Base-by-base conservation (phyloP, 2,797 vertebrate genomes). In the Cyclura pinguis region DNA sequence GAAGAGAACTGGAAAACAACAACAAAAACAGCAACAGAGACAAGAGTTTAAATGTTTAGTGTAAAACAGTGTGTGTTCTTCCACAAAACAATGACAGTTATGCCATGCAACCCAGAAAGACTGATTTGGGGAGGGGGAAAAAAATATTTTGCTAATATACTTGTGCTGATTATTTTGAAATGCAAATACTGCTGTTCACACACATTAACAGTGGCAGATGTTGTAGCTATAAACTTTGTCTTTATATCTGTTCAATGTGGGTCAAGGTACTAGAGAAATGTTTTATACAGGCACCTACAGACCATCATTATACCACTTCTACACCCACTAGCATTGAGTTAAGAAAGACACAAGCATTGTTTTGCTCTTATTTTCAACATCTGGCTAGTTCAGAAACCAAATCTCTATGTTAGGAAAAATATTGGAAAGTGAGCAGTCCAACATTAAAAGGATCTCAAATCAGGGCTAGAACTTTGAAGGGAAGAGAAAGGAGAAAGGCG, bases 1-100 rank as follows among this genome's bases (percentile, higher is more conserved):
- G 4, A 95, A 91, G 35, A 85, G 67, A 87, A 88, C 6, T 35
- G 76, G 62, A 91, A 35, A 83, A 85, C 42, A 47, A 47, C 42
- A 82, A 42, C 57, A 82, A 77, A 80, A 10, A 3, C 32, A 64
- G 29, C 16, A 90, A 62, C 89, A 78, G 93, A 86, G 90, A 59
- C 90, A 82, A 92, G 90, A 78, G 10, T 50, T 94, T 92, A 95
- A 94, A 91, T 86, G 89, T 84, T 92, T 84, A 90, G 73, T 92
- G 83, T 67, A 94, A 94, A 92, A 77, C 27, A 42, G 80, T 85
- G 55, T 78, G 80, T 86, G 84, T 87, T 94, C 85, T 55, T 38
- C 8, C 38, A 29, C 77, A 77, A 82, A 86, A 94, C 12, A 88
- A 90, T 93, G 85, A 0, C 85, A 35, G 80, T 24, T 4, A 80